Conservation (phyloP, 1,140 invertebrate genomes). For the Adelges cooleyi region DNA sequence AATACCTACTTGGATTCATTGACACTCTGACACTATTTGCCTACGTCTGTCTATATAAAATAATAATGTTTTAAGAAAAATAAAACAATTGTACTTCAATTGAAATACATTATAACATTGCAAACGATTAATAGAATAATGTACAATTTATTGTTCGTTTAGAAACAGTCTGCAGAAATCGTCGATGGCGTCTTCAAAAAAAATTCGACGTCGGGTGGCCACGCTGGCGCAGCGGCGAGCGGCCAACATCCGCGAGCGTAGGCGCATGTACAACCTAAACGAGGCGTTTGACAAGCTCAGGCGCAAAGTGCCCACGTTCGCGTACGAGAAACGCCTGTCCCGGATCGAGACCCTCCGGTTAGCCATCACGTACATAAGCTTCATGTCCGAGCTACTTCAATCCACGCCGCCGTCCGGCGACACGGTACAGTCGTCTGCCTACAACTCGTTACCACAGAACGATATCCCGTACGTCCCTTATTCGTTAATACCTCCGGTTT, state of each 20-base stretch:
- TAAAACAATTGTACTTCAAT: no score
- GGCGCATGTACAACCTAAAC: conserved; percentile 95
- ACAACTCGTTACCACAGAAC: not conserved
- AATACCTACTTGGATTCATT: no score
- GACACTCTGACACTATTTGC: no score
- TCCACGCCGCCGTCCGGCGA: conserved; percentile 28
- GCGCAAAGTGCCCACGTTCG: conserved; percentile 94
- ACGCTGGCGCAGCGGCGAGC: conserved; percentile 80
- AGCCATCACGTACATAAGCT: conserved; percentile 96
- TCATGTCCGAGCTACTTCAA: conserved; percentile 80
- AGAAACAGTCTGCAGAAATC: not conserved
- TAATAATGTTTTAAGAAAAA: no score
- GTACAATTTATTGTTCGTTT: not conserved
- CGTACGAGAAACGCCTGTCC: conserved; percentile 94
- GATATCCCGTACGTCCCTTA: conserved; percentile 19
- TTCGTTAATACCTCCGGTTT: conserved; percentile 26
- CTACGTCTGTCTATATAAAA: no score
- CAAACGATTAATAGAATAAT: no score
- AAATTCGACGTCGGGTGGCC: conserved; percentile 73
- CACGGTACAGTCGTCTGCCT: not conserved
- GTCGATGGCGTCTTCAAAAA: conserved; percentile 44
- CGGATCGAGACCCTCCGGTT: conserved; percentile 93
- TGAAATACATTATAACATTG: no score
- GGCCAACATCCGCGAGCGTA: conserved; percentile 86
- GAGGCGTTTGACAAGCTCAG: conserved; percentile 90